phyloP scores from a whole-genome alignment of 2,797 vertebrate genomes.

The Heteromormyrus szaboi region DNA sequence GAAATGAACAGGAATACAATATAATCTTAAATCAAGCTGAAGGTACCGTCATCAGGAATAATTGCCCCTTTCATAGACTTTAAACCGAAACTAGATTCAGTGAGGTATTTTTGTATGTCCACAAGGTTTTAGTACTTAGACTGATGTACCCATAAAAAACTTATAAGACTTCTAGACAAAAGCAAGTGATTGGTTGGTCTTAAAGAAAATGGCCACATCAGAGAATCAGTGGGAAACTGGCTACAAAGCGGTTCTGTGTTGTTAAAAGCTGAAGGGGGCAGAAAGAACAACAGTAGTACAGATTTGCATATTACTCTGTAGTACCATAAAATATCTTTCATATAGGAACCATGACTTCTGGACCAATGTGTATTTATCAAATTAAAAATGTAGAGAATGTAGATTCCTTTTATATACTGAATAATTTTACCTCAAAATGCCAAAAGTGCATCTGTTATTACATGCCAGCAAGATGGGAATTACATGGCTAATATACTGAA shows the following conservation, averaged over 20 bases:
- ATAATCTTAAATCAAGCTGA: not conserved
- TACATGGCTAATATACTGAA: not conserved
- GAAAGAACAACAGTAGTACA: not conserved
- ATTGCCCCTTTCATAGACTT: not conserved
- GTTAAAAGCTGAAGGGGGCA: not conserved
- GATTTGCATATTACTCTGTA: not conserved
- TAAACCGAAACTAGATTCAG: not conserved
- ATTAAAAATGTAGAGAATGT: constrained; percentile 13
- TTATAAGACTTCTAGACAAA: not conserved
- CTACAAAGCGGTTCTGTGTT: not conserved
- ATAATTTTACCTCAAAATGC: constrained; percentile 26
- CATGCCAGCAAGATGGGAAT: not conserved
- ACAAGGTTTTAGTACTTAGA: not conserved
- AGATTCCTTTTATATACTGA: constrained; percentile 32
- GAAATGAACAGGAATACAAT: not conserved
- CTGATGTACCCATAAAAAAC: not conserved
- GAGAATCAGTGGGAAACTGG: not conserved
- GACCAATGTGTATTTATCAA: constrained; percentile 15
- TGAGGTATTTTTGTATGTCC: constrained; percentile 6
- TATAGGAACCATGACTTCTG: constrained; percentile 6
- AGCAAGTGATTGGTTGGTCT: not conserved
- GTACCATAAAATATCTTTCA: not conserved
- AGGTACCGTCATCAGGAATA: not conserved
- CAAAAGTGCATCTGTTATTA: not conserved
- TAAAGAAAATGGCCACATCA: not conserved